phyloP scores from a whole-genome alignment of 1,140 invertebrate species.

The Rhopalosiphum maidis region DNA sequence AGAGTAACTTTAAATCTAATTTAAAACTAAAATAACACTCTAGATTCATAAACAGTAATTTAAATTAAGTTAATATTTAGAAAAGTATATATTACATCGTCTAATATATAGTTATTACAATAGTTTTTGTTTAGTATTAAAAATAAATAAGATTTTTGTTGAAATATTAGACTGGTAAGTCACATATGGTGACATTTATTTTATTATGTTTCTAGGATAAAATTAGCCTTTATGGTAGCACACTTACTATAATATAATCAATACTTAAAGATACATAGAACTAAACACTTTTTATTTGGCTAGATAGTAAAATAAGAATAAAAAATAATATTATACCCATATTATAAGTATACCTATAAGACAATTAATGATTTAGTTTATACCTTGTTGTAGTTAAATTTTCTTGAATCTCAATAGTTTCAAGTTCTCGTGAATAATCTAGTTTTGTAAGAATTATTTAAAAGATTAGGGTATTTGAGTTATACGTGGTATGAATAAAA shows the following conservation, averaged over 20 bases:
- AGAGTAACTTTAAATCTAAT: constrained; percentile 43
- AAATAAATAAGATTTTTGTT: neutral
- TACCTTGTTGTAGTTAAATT: no score
- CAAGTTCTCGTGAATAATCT: no score
- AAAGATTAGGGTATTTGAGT: neutral
- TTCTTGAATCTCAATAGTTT: no score
- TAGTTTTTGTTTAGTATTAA: neutral
- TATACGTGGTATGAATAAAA: neutral
- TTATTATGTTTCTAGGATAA: neutral
- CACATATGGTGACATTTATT: neutral
- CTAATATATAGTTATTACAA: neutral
- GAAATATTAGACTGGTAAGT: neutral
- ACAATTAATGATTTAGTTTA: no score
- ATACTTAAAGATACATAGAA: no score
- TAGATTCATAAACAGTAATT: constrained; percentile 48
- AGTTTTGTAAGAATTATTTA: no score
- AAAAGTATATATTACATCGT: neutral
- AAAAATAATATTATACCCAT: neutral
- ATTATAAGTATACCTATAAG: no score
- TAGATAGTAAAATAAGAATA: no score
- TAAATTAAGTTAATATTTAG: neutral
- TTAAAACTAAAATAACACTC: constrained; percentile 40
- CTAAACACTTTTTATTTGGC: no score
- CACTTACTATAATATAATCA: no score
- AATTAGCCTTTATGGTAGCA: no score